phyloP scores from a whole-genome alignment of 2,113 vertebrate species.

The Octodon degus region DNA sequence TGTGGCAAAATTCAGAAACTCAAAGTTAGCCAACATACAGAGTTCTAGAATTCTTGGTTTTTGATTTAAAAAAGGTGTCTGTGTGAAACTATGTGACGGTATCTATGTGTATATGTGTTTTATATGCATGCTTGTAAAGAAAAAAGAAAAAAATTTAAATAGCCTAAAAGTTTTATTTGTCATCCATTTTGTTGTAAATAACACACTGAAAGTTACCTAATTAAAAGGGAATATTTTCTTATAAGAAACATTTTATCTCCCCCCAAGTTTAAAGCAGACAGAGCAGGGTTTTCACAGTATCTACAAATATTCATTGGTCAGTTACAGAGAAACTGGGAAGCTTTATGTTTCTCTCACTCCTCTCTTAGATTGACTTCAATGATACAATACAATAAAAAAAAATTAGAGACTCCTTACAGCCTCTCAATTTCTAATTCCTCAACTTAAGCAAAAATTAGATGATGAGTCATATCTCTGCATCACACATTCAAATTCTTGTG shows the following conservation, averaged over 20 bases:
- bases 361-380: not conserved
- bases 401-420: not conserved
- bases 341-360: not conserved
- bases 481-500: conserved; percentile 11
- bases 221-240: not conserved
- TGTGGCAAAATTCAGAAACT: not conserved
- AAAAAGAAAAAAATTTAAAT: conserved; percentile 17
- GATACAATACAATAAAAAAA: not conserved
- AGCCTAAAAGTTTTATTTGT: not conserved
- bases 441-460: not conserved
- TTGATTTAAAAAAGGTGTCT: not conserved
- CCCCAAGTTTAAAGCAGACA: not conserved
- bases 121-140: not conserved
- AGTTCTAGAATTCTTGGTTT: conserved; percentile 43
- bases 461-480: not conserved
- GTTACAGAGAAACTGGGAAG: not conserved
- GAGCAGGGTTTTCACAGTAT: not conserved
- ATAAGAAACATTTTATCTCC: not conserved
- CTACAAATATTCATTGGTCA: conserved; percentile 19
- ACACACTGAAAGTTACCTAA: conserved; percentile 17
- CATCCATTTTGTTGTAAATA: conserved; percentile 37
- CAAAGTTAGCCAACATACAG: not conserved
- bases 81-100: not conserved
- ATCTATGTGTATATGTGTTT: not conserved
- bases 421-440: conserved; percentile 38